A percentile compares a stretch with the other conserved stretches of the same genome.
Conservation (phyloP, 2,797 vertebrate species). For the Merluccius polli region DNA sequence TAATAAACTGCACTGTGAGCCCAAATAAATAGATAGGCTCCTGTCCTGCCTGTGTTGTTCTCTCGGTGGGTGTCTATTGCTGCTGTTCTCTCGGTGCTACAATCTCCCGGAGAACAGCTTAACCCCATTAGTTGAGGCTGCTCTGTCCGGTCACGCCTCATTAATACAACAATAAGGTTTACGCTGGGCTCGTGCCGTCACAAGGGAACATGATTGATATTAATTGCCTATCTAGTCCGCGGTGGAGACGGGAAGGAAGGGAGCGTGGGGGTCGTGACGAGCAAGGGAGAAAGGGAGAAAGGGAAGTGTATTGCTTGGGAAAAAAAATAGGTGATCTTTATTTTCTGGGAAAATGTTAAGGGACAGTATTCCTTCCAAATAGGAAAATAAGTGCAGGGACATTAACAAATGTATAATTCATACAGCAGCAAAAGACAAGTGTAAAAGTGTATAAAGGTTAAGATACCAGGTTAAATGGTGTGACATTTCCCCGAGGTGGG, state of each 20-base stretch:
- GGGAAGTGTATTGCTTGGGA: too few relatives aligned
- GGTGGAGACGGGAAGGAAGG: slow-evolving; percentile 35
- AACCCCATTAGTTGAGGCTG: slow-evolving; percentile 58
- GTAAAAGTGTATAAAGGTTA: neutral
- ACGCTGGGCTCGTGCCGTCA: slow-evolving; percentile 35
- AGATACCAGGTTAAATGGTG: neutral
- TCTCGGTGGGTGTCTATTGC: neutral
- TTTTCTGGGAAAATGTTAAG: too few relatives aligned
- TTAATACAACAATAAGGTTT: slow-evolving; percentile 58
- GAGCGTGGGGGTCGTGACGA: slow-evolving; percentile 11
- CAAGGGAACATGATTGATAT: slow-evolving; percentile 53
- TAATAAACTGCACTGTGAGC: slow-evolving; percentile 6
- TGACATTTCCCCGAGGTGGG: neutral
- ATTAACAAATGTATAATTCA: slow-evolving; percentile 21
- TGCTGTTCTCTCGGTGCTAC: slow-evolving; percentile 1
- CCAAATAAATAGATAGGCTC: neutral
- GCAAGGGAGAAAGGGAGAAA: too few relatives aligned
- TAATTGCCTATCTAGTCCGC: slow-evolving; percentile 45
- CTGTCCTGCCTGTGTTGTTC: neutral
- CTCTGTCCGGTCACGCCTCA: slow-evolving; percentile 56
- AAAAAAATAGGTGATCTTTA: too few relatives aligned
- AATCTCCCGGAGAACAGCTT: slow-evolving; percentile 25
- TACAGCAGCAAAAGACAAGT: neutral
- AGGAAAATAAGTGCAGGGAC: neutral
- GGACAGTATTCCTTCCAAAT: neutral